Conservation (phyloP, 2,113 vertebrate genomes). For the Trogon melanurus region DNA sequence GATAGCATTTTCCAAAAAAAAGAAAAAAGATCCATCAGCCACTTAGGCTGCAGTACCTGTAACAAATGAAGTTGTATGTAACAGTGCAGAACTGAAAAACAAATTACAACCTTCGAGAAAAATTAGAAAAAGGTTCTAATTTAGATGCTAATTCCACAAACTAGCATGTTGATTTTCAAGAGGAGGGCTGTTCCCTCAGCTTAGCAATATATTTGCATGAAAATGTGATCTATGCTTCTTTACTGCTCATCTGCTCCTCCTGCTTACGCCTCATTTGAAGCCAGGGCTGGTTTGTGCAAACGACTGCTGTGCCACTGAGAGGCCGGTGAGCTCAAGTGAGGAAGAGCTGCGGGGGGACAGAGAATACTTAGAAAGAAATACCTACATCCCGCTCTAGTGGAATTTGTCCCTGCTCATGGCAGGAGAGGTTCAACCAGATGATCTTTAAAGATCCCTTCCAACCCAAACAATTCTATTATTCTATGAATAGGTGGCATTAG, state of each 20-base stretch:
- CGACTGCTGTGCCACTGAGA: background rate
- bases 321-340: background rate
- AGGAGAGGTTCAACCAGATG: background rate
- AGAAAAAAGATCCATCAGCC: background rate
- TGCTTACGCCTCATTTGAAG: slow-evolving; percentile 4
- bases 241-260: background rate
- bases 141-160: slow-evolving; percentile 30
- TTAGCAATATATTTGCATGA: slow-evolving; percentile 51
- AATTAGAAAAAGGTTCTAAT: background rate
- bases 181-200: background rate
- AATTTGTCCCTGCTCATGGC: background rate
- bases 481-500: background rate
- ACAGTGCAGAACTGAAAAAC: background rate
- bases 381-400: background rate
- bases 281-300: slow-evolving; percentile 5
- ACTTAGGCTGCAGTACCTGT: background rate
- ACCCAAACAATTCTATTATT: background rate
- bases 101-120: background rate
- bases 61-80: background rate
- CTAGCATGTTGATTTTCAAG: background rate
- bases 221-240: slow-evolving; percentile 34
- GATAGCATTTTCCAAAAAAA: background rate
- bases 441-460: background rate
- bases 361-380: slow-evolving; percentile 28
- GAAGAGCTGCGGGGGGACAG: slow-evolving; percentile 9